Percentiles rank a stretch among this genome's conserved stretches.
These are phyloP conservation scores for Danionella dracula DNA, from an alignment of 2,797 vertebrate genomes.

Conservation along the genomic window DNA sequence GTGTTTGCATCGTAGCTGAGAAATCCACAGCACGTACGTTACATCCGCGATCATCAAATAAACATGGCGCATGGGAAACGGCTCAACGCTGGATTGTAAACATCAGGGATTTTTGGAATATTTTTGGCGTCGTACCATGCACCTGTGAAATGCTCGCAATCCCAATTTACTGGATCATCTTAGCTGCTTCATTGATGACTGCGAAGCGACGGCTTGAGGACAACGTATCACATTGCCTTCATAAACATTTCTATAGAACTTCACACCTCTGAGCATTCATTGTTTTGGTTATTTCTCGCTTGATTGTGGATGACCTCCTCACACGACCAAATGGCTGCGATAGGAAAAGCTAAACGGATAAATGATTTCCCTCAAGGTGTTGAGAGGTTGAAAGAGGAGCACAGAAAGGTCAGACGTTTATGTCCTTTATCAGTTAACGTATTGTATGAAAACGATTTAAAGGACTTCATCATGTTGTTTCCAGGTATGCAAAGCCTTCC, in stretches of 20 bases:
- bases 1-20: conserved; percentile 20
- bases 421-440: too few relatives aligned
- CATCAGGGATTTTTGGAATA: conserved; percentile 55
- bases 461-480: too few relatives aligned
- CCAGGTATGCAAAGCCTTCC: too few relatives aligned
- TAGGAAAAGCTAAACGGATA: conserved; percentile 47
- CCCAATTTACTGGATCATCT: conserved; percentile 65
- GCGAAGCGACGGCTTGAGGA: conserved; percentile 63
- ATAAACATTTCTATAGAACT: conserved; percentile 97
- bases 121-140: conserved; percentile 70
- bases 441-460: too few relatives aligned
- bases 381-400: conserved; percentile 80
- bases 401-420: conserved; percentile 78
- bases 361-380: conserved; percentile 55
- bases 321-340: conserved; percentile 56
- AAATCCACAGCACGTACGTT: conserved; percentile 54
- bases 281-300: conserved; percentile 42
- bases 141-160: conserved; percentile 83
- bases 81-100: conserved; percentile 47
- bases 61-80: conserved; percentile 59
- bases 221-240: conserved; percentile 76
- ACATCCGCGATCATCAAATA: conserved; percentile 52
- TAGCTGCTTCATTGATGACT: conserved; percentile 74
- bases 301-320: conserved; percentile 30
- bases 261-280: conserved; percentile 74